Evolutionary conservation across 2,888 invertebrate genomes (phyloP), one percentile per base, ranked within the genome.

Genomic region (Danaus chrysippus): DNA sequence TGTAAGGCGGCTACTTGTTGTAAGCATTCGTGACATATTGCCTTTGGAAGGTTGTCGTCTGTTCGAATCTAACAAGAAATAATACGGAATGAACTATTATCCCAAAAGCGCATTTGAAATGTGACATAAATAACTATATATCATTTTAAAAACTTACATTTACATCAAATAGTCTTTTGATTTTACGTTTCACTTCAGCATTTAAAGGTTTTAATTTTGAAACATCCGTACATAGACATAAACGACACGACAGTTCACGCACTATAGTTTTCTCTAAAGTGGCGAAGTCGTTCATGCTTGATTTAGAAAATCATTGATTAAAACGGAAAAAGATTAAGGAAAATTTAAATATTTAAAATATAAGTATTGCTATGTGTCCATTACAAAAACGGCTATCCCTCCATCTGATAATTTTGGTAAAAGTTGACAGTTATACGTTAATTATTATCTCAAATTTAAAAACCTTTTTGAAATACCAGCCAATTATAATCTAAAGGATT

Each of bases 11-110:
- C 74, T n/a, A 91, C 79, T 77, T 90, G 89, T 71, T 87, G 87
- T 42, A 90, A 75, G 65, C 91, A 91, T 56, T 90, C 90, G 73
- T 91, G 91, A 72, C 91, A 91, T 76, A 91, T 90, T 70, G 91
- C 91, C 77, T 91, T 91, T 23, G 91, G 91, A 19, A 91, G 82
- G 57, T 70, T 78, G 69, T 91, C 91, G 64, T 90, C 89, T 60
- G 82, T 71, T 49, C 84, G 83, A 58, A 91, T 79, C 91, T 91
- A 76, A 6, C 67, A 72, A 61, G 17, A 49, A 1, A 17, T 3
- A 49, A 17, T 15, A 17, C 49, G 15, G 5, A 13, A n/a, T 46
- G 10, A 46, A 46, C 2, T 46, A 46, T 8, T 10, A 46, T n/a
- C 2, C n/a, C 10, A 71, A 71, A n/a, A 23, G 15, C 49, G 1